These are phyloP conservation scores for Piliocolobus tephrosceles DNA, from an alignment of 2,113 vertebrate species.

Conservation along the genomic window DNA sequence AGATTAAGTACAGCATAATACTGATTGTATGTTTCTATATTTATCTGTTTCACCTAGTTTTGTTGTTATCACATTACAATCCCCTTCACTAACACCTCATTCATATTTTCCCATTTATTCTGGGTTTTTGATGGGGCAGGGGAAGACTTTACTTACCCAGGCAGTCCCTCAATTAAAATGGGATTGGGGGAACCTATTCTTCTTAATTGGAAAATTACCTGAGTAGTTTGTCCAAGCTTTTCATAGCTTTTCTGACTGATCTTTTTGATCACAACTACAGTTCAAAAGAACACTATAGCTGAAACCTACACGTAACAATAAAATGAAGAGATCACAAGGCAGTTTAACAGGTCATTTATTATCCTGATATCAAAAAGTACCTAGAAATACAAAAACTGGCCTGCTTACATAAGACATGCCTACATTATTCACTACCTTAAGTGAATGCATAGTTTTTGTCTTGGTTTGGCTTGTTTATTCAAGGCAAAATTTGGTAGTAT, in stretches of 20 bases:
- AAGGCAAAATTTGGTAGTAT: neutral
- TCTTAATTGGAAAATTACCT: conserved; percentile 62
- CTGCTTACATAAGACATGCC: neutral
- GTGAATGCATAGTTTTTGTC: neutral
- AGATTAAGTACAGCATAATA: neutral
- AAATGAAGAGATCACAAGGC: conserved; percentile 4
- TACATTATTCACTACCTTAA: neutral
- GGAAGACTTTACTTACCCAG: conserved; percentile 35
- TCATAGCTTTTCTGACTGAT: conserved; percentile 17
- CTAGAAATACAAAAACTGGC: neutral
- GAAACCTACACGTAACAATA: neutral
- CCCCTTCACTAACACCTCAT: neutral
- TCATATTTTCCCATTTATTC: conserved; percentile 43
- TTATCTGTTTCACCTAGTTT: neutral
- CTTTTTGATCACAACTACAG: conserved; percentile 8
- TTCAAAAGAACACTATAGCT: neutral
- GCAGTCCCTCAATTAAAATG: conserved; percentile 59
- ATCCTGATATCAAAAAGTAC: neutral
- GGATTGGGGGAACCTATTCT: conserved; percentile 36
- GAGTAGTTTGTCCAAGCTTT: conserved; percentile 53
- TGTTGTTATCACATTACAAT: neutral
- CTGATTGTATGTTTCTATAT: neutral
- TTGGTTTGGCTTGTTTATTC: neutral
- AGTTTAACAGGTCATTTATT: conserved; percentile 1
- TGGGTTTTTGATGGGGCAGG: conserved; percentile 11